These are phyloP conservation scores for Drosophila mimica DNA, from an alignment of 2,888 invertebrate genomes.

Conservation along the genomic window DNA sequence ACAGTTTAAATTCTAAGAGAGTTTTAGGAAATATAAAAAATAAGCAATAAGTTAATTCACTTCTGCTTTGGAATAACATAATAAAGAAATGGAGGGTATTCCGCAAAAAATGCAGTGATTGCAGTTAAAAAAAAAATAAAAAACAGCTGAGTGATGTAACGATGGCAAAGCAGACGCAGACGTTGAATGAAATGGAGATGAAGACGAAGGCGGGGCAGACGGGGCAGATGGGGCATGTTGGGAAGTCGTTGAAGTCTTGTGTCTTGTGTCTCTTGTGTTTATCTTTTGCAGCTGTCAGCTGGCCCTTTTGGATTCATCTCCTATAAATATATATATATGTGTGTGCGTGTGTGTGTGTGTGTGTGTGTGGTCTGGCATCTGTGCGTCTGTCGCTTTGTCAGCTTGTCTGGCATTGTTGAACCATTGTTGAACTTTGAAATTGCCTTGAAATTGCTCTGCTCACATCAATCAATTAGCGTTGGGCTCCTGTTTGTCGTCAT, in stretches of 20 bases:
- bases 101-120: conserved; percentile 35
- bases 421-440: conserved; percentile 77
- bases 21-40: neutral
- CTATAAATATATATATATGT: conserved; percentile 23
- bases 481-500: conserved; percentile 44
- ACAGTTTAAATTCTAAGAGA: neutral
- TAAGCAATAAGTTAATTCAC: neutral
- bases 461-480: conserved; percentile 77
- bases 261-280: conserved; percentile 51
- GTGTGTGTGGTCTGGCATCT: conserved; percentile 39
- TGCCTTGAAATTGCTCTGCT: conserved; percentile 77
- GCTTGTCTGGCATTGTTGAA: conserved; percentile 44
- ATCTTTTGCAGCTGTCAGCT: conserved; percentile 70
- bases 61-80: neutral
- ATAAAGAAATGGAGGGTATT: neutral
- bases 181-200: conserved; percentile 2
- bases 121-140: conserved; percentile 18
- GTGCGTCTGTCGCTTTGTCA: conserved; percentile 20
- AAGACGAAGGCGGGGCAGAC: neutral
- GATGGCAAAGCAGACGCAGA: neutral
- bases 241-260: conserved; percentile 12
- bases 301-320: conserved; percentile 55
- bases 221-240: conserved; percentile 1
- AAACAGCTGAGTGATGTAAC: conserved; percentile 2
- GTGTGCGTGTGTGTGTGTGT: neutral